Evolutionary conservation across 2,797 vertebrate species (phyloP).

Genomic region (Lemur catta): DNA sequence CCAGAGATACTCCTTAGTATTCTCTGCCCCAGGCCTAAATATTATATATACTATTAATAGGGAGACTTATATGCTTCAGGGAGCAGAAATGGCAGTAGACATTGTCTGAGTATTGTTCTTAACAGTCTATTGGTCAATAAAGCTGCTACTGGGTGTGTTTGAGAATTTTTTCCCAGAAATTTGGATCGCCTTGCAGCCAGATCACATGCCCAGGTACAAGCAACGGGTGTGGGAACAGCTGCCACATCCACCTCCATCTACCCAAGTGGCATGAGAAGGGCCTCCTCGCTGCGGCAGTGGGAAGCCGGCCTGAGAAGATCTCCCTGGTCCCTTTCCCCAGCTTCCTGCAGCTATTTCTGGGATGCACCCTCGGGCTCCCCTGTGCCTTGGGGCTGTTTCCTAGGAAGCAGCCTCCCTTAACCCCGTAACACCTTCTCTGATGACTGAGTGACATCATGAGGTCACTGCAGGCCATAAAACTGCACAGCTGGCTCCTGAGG

Average conservation of each 20-base stretch:
- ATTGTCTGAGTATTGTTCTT: neutral
- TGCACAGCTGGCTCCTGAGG: neutral
- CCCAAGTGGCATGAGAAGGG: neutral
- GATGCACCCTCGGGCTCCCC: slow-evolving; percentile 8
- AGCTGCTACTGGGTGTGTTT: neutral
- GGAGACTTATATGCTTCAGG: neutral
- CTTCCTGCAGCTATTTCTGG: slow-evolving; percentile 18
- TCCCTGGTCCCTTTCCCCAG: neutral
- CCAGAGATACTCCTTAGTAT: neutral
- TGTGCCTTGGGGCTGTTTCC: slow-evolving; percentile 62
- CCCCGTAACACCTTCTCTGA: slow-evolving; percentile 39
- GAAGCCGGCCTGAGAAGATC: slow-evolving; percentile 31
- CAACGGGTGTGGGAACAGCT: neutral
- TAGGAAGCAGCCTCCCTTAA: slow-evolving; percentile 71
- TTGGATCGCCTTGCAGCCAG: neutral
- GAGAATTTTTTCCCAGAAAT: rapidly evolving
- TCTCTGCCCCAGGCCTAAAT: neutral
- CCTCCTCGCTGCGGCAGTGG: neutral
- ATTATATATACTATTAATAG: neutral
- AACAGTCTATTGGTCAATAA: neutral
- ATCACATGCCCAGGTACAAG: slow-evolving; percentile 52
- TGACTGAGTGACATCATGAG: slow-evolving; percentile 72
- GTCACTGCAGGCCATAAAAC: slow-evolving; percentile 75
- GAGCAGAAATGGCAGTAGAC: neutral
- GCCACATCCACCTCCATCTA: slow-evolving; percentile 23